Conservation (phyloP, 2,797 vertebrate species). For the Toxotes lorentzi region DNA sequence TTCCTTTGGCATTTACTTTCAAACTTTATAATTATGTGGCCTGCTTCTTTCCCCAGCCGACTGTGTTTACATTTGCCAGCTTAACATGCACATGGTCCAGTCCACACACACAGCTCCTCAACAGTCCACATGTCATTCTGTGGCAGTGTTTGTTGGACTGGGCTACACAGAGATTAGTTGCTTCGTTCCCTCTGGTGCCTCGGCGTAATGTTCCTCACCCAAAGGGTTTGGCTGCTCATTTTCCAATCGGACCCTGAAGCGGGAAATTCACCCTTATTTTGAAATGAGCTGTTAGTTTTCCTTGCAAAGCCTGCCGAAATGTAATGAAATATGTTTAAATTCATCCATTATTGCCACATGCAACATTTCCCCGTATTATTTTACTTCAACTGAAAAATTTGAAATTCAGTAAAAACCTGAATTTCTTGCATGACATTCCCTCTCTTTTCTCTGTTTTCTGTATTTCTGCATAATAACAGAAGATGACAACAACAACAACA, state of each 20-base stretch:
- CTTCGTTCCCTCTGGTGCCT: slow-evolving; percentile 66
- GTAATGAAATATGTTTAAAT: background rate
- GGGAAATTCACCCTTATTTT: slow-evolving; percentile 31
- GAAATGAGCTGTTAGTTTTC: slow-evolving; percentile 22
- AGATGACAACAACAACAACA: background rate
- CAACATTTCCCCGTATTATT: background rate
- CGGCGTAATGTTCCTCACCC: slow-evolving; percentile 52
- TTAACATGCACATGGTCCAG: slow-evolving; percentile 68
- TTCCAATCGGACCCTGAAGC: slow-evolving; percentile 24
- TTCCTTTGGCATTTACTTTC: slow-evolving; percentile 67
- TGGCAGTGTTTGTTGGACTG: slow-evolving; percentile 61
- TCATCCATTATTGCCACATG: background rate
- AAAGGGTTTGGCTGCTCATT: slow-evolving; percentile 45
- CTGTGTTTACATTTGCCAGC: slow-evolving; percentile 77
- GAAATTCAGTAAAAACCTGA: background rate
- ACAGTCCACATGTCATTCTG: slow-evolving; percentile 66
- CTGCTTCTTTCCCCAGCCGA: slow-evolving; percentile 50
- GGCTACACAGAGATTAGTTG: slow-evolving; percentile 76
- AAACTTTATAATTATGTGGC: slow-evolving; percentile 78
- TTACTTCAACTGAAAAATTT: background rate
- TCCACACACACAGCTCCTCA: slow-evolving; percentile 61
- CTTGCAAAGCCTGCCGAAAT: background rate
- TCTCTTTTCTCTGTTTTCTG: background rate
- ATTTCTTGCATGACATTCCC: background rate
- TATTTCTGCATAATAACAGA: background rate